These are phyloP conservation scores for Crossaster papposus DNA, from an alignment of 53 echinoderm and acorn worm genomes.

Conservation along the genomic window DNA sequence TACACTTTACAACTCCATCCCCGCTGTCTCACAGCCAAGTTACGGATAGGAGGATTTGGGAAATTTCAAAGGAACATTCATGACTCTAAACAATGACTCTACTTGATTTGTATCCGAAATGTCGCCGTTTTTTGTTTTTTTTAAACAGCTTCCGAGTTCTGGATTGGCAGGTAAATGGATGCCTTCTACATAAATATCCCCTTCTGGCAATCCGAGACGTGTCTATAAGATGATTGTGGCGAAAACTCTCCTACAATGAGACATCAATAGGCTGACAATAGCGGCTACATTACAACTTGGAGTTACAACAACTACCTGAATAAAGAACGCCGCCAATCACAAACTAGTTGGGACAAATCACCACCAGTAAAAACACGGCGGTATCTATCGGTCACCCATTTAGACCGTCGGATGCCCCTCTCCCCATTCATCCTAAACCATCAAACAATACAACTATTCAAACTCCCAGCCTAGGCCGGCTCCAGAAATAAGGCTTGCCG, in stretches of 20 bases:
- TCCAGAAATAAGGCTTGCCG: constrained; percentile 9
- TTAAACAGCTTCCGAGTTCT: not conserved
- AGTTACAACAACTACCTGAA: not conserved
- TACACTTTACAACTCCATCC: not conserved
- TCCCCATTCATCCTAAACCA: not conserved
- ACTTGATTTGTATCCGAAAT: not conserved
- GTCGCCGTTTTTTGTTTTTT: constrained; percentile 3
- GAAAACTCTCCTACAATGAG: constrained; percentile 33
- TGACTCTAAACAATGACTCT: not conserved
- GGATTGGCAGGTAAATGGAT: not conserved
- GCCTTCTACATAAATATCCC: too few relatives aligned
- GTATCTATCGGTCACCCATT: not conserved
- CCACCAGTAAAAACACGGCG: not conserved
- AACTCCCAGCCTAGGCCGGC: constrained; percentile 5
- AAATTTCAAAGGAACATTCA: not conserved
- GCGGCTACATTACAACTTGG: constrained; percentile 15
- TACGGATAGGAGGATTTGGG: not conserved
- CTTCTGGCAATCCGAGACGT: constrained; percentile 9
- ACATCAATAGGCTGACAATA: constrained; percentile 14
- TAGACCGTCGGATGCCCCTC: not conserved
- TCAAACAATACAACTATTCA: not conserved
- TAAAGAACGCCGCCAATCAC: constrained; percentile 40
- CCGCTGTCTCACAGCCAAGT: not conserved
- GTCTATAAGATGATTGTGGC: not conserved
- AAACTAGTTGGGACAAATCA: constrained; percentile 48